These are phyloP conservation scores for Ditylenchus weischeri DNA, from an alignment of 2,888 invertebrate species.

Conservation along the genomic window DNA sequence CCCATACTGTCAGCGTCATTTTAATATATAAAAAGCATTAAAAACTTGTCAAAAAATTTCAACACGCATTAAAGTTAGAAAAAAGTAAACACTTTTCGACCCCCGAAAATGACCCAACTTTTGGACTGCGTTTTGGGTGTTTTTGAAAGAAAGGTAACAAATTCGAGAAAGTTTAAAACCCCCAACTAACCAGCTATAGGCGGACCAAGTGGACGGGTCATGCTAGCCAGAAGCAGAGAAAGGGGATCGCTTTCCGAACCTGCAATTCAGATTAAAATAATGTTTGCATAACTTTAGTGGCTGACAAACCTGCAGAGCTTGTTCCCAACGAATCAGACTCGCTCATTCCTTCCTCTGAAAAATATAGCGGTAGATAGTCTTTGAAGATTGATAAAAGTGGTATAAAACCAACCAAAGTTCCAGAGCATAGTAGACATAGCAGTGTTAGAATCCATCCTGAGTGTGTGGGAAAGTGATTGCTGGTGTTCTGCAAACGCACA, in stretches of 20 bases:
- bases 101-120: no score
- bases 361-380: background rate
- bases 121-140: no score
- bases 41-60: no score
- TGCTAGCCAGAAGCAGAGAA: constrained; percentile 3
- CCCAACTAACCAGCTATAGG: background rate
- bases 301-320: constrained; percentile 34
- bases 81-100: no score
- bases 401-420: constrained; percentile 7
- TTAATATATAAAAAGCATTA: no score
- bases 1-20: no score
- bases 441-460: constrained; percentile 1
- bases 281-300: no score
- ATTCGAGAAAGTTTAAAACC: no score
- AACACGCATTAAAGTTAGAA: no score
- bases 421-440: constrained; percentile 9
- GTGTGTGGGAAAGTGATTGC: no score
- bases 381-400: background rate
- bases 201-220: constrained; percentile 2
- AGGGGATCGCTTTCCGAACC: constrained; percentile 6
- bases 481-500: no score
- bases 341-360: constrained; percentile 41
- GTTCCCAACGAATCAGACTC: constrained; percentile 55
- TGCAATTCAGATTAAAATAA: background rate
- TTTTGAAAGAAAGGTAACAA: no score